Base-by-base conservation (phyloP, 1,140 invertebrate species). In the Callitettix versicolor region DNA sequence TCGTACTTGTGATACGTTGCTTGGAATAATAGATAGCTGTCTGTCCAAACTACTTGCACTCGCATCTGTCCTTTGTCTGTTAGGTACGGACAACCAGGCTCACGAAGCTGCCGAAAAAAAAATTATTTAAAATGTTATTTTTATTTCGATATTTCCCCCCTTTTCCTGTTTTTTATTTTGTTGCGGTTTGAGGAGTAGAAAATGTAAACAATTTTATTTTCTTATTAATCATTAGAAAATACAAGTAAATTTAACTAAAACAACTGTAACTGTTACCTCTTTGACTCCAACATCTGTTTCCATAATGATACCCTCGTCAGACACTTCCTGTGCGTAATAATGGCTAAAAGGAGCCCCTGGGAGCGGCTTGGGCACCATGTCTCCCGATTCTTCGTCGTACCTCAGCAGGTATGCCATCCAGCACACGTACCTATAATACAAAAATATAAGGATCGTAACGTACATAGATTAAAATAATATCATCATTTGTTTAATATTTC, bases 1-100 rank as follows among this genome's bases (percentile, higher is more conserved):
- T 93, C 89, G 66, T 90, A 87, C 63, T 87, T 86, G 70, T 89
- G 85, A 68, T 91, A 93, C 43, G 84, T 88, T 41, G 88, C 84
- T 66, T 87, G 84, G 68, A 90, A 88, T 7, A 93, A 76, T 40
- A 91, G 73, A 60, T 90, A 85, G 34, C 84, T 87, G 65, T 91
- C 87, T 60, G 84, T 79, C 88, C 88, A 91, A 66, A 92, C 88
- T 1, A 93, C 77, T 59, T 90, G 84, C 9, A 91, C 80, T 11
- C 82, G 78, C 33, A 92, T 69, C 58, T 86, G 83, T 12, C 82
- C 80, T 61, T 85, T 85, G 48, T 86, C 81, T 42, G 86, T 85
- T 22, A 91, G 65, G 66, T 81, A 91, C n/a, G 80, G 75, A 66
- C 81, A 83, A 18, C 79, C 79, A n/a, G 84, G 76, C 40, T 85